Base-by-base conservation (phyloP, 2,797 vertebrate genomes). In the Crocodylus rhombifer region DNA sequence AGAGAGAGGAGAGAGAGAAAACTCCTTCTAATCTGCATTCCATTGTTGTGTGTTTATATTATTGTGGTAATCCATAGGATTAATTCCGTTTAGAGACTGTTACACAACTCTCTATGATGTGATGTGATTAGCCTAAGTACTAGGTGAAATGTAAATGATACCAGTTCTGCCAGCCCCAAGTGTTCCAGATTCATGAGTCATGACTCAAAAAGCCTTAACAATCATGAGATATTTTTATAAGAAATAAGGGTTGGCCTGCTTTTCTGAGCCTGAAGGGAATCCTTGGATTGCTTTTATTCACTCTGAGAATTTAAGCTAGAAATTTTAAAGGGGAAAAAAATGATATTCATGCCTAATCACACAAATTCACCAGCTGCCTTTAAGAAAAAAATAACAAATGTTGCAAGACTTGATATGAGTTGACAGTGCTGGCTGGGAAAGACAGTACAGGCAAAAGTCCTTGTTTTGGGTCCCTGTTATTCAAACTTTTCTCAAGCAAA, bases 41-140 rank as follows among this genome's bases (percentile, higher is more conserved):
- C 42, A 51, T 51, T 51, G 42, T 51, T 51, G 42, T 51, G 42
- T 51, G 42, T 51, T 51, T 51, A 51, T 51, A 51, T 51, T 51
- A 51, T 51, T 51, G 42, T 51, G 42, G 42, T 51, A 51, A 51
- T 51, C 42, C 42, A 51, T 51, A 51, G 42, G 42, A 51, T 51
- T 51, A 51, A 51, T 51, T 51, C 10, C 42, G 10, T 10, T 71
- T 71, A 84, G 6, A 21, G 2, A 57, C 12, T 36, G 18, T 64
- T 89, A 87, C 42, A 89, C 2, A 5, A 11, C 9, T 1, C 2
- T 2, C 3, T 26, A 2, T 2, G 6, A 4, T 14, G n/a, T 1
- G 2, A 1, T 1, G 0, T 69, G 85, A 51, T 33, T 18, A 0
- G 64, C 12, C 23, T 42, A 28, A 33, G 55, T 76, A 42, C 18